Evolutionary conservation across 2,113 vertebrate species (phyloP), one percentile per base, ranked within the genome.

Genomic region (Danio rerio): DNA sequence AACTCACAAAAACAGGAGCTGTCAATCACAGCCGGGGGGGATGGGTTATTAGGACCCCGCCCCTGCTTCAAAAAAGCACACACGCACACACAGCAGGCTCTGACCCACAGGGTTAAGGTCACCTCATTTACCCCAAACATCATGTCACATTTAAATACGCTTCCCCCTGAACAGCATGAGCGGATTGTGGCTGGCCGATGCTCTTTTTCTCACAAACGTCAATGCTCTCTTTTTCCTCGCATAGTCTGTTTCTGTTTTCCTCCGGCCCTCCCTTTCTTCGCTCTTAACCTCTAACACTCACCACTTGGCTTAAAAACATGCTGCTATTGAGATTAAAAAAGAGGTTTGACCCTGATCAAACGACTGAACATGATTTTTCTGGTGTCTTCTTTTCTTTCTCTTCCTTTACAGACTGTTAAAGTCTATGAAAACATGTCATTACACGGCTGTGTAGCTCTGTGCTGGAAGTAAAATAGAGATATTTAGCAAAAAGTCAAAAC

Each of bases 31-130:
- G 65, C 45, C 71, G 88, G 90, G 91, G 31, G 90, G 90, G 91
- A 61, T 81, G 89, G 88, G 85, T 65, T 82, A 81, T 71, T 81
- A 78, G 55, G 21, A 7, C 31, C 61, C 85, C 78, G 45, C 81
- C 50, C 63, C 40, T 66, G 18, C 83, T 81, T 56, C 68, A 0
- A 42, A 11, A 55, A 55, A 20, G 73, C 74, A 58, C 81, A 68
- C 84, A 82, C 79, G 83, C 82, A 79, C 82, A 81, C 59, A 81
- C 81, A 83, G 66, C 79, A 86, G 75, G 83, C 73, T 56, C 74
- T 94, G 94, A 95, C 95, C 94, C 70, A 0, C 73, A 84, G 93
- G 92, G 90, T 94, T 92, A 88, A 94, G 93, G 95, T 95, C 94
- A 94, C 86, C 88, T 94, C 93, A 93, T 91, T 92, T 88, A 84